These are phyloP conservation scores for Papilio polytes DNA, from an alignment of 1,140 invertebrate species.

Conservation along the genomic window DNA sequence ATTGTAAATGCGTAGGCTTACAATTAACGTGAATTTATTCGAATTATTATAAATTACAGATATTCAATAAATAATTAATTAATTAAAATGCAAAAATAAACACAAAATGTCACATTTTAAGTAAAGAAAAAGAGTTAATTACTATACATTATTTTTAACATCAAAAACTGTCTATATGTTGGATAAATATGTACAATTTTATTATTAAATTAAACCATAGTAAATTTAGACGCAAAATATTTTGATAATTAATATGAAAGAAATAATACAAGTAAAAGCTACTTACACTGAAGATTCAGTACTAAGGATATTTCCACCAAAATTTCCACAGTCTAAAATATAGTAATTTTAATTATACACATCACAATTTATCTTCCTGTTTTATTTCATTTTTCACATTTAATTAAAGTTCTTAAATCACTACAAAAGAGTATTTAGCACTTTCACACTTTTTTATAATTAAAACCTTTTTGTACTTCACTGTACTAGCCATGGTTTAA, in stretches of 20 bases:
- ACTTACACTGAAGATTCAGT: neutral
- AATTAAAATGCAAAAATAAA: too few species aligned
- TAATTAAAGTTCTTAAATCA: slow-evolving; percentile 22
- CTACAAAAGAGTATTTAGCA: neutral
- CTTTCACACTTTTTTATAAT: neutral
- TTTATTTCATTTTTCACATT: slow-evolving; percentile 4
- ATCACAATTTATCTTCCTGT: neutral
- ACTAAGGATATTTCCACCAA: neutral
- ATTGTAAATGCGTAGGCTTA: neutral
- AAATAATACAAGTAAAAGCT: neutral
- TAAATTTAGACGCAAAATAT: too few species aligned
- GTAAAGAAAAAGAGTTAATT: neutral
- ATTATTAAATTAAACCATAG: too few species aligned
- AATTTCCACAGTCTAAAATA: slow-evolving; percentile 10
- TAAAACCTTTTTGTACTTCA: neutral
- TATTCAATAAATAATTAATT: neutral
- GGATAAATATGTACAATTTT: too few species aligned
- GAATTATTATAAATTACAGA: neutral
- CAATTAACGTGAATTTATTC: too few species aligned
- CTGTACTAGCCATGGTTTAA: slow-evolving; percentile 20
- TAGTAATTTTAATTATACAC: neutral
- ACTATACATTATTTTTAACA: too few species aligned
- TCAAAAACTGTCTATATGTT: too few species aligned
- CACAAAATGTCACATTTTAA: neutral
- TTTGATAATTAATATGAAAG: neutral